Evolutionary conservation across 1,140 invertebrate species (phyloP), one percentile per base, ranked within the genome.

Genomic region (Galendromus occidentalis): DNA sequence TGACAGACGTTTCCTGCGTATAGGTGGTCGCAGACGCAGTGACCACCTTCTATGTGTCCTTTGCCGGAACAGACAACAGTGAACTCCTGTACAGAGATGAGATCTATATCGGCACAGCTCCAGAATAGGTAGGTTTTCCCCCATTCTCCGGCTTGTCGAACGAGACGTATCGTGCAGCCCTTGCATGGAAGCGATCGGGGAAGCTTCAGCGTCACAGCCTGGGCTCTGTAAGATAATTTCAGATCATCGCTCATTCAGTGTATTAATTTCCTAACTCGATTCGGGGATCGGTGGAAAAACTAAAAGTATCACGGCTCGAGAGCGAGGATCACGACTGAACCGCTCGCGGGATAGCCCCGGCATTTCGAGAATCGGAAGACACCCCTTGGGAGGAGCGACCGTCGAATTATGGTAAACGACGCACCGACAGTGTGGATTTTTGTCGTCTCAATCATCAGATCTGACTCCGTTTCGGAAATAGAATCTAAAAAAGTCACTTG

Each of bases 91-190:
- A 79, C 82, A 64, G 42, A 66, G 68, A 44, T 22, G 69, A 96
- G 87, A 72, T 94, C 88, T 47, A 97, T 85, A 76, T 97, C 92
- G 1, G 91, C 87, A 72, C 93, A 97, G 0, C 88, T 91, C 87
- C 88, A 92, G 77, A 96, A 95, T 68, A 83, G 79, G 74, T 93
- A 95, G 69, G 77, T 82, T 12, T 77, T 76, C 0, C 84, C 83
- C 89, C 89, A 95, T 78, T 97, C 91, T 20, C 82, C 79, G 0
- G 91, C 91, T 75, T 95, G 86, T 0, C 91, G 78, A 9, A 93
- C 79, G 64, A 97, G 76, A 59, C 91, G 81, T 41, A 97, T 79
- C 0, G 89, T 90, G 75, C 93, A 97, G 74, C 92, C 87, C 33
- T 79, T 80, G 73, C 93, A 97, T 9, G 83, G 85, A 70, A 91